Percentiles rank a stretch among this genome's conserved stretches.
These are phyloP conservation scores for Resseliella maxima DNA, from an alignment of 2,888 invertebrate genomes.

Conservation along the genomic window DNA sequence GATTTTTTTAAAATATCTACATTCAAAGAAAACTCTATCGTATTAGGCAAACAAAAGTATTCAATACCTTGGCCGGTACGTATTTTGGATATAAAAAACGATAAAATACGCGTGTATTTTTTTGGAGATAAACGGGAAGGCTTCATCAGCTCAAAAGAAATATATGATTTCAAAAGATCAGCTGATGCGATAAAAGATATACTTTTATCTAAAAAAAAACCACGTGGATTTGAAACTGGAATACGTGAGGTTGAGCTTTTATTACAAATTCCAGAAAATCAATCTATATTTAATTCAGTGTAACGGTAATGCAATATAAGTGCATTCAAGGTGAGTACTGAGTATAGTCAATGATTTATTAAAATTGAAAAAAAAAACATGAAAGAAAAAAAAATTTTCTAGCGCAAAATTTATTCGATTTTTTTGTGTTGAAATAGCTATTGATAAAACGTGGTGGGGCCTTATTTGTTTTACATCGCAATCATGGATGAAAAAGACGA, in stretches of 20 bases:
- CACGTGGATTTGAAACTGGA: neutral
- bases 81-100: neutral
- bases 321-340: no score
- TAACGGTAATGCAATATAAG: no score
- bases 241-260: neutral
- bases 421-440: no score
- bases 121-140: neutral
- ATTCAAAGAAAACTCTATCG: neutral
- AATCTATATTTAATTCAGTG: neutral
- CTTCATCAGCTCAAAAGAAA: neutral
- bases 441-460: no score
- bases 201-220: neutral
- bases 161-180: neutral
- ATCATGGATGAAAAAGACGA: no score
- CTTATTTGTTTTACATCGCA: no score
- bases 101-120: neutral
- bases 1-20: neutral
- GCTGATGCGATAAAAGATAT: neutral
- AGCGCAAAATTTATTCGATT: no score
- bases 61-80: neutral
- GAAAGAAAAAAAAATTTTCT: no score
- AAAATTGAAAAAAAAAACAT: no score
- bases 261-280: neutral
- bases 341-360: no score
- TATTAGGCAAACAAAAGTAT: neutral